Evolutionary conservation across 1,140 invertebrate genomes (phyloP).

Genomic region (Drosophila guanche): DNA sequence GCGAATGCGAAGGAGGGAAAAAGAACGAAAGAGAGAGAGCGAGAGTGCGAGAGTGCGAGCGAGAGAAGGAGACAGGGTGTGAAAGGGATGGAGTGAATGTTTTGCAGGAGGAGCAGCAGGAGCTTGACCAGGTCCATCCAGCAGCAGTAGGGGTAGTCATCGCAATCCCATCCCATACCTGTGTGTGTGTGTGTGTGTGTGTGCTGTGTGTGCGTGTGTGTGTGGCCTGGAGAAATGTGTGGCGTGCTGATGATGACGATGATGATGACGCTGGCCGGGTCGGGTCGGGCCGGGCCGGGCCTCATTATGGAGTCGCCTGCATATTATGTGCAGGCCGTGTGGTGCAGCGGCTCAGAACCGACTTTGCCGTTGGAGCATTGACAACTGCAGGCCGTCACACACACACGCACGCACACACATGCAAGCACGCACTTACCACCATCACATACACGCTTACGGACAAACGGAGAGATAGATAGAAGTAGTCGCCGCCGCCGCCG

Average conservation of each 20-base stretch:
- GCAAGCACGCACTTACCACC: not conserved
- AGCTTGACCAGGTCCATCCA: slow-evolving; percentile 55
- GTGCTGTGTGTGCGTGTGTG: slow-evolving; percentile 21
- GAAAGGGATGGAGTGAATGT: slow-evolving; percentile 19
- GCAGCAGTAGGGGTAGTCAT: slow-evolving; percentile 68
- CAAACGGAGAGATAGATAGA: slow-evolving; percentile 10
- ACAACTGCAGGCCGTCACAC: slow-evolving; percentile 53
- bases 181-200: slow-evolving; percentile 19
- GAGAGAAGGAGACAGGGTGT: not conserved
- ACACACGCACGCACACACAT: slow-evolving; percentile 4
- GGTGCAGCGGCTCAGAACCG: slow-evolving; percentile 72
- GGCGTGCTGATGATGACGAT: slow-evolving; percentile 20
- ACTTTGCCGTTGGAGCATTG: slow-evolving; percentile 75
- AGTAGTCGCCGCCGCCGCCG: slow-evolving; percentile 17
- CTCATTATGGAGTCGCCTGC: slow-evolving; percentile 71
- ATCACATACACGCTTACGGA: not conserved
- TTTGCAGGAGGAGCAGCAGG: slow-evolving; percentile 20
- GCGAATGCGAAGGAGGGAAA: slow-evolving; percentile 7
- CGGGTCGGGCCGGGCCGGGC: slow-evolving; percentile 21
- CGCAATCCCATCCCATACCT: not conserved
- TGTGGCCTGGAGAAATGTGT: slow-evolving; percentile 29
- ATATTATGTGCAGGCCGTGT: slow-evolving; percentile 73
- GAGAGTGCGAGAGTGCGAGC: not conserved
- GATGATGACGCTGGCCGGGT: slow-evolving; percentile 46
- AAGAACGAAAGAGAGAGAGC: slow-evolving; percentile 25